A percentile compares a stretch with the other conserved stretches of the same genome.
These are phyloP conservation scores for Microcebus tavaratra DNA, from an alignment of 2,113 vertebrate species.

Conservation along the genomic window DNA sequence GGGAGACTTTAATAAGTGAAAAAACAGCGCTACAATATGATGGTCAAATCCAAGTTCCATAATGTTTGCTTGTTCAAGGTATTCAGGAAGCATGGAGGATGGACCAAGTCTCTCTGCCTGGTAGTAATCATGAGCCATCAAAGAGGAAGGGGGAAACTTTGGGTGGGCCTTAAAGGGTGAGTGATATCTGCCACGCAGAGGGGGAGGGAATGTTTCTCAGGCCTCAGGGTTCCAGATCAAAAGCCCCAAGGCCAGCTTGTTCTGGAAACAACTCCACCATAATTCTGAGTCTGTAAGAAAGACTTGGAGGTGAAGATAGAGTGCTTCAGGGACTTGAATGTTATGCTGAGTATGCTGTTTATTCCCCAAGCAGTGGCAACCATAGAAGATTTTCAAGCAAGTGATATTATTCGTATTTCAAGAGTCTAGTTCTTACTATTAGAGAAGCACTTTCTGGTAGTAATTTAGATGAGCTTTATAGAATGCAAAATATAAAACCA, in stretches of 20 bases:
- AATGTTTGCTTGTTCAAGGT: conserved; percentile 48
- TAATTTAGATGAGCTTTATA: conserved; percentile 27
- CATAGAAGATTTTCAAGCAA: conserved; percentile 32
- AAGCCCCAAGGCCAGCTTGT: not conserved
- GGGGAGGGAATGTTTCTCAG: not conserved
- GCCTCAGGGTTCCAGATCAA: not conserved
- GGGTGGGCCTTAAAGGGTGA: conserved; percentile 44
- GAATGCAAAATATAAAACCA: conserved; percentile 16
- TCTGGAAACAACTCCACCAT: not conserved
- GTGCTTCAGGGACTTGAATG: not conserved
- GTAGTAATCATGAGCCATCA: conserved; percentile 36
- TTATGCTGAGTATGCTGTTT: conserved; percentile 25
- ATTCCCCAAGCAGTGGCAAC: not conserved
- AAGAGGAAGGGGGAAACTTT: conserved; percentile 34
- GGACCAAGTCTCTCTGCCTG: not conserved
- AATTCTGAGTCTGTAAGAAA: conserved; percentile 30
- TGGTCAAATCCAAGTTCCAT: conserved; percentile 8
- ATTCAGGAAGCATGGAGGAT: conserved; percentile 14
- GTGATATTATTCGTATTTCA: conserved; percentile 21
- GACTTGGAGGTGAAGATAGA: not conserved
- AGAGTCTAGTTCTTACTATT: conserved; percentile 37
- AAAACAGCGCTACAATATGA: conserved; percentile 8
- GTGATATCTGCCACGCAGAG: not conserved
- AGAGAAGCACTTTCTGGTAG: not conserved
- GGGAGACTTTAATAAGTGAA: not conserved